Evolutionary conservation across 2,113 vertebrate genomes (phyloP).

Genomic region (Seriola dumerili): DNA sequence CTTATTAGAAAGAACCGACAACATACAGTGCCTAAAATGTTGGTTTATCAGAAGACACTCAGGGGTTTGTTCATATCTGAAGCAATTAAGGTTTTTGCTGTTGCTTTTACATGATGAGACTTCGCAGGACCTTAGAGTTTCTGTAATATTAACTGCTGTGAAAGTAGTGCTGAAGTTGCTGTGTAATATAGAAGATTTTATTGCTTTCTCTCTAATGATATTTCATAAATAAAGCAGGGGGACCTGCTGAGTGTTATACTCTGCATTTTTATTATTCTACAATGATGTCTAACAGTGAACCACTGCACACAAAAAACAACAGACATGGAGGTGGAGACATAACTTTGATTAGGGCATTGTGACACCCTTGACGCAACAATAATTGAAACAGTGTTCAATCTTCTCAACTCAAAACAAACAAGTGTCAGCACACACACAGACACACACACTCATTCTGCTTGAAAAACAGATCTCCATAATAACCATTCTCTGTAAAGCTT

Average conservation of each 20-base stretch:
- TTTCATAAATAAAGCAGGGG: slow-evolving; percentile 43
- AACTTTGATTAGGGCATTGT: slow-evolving; percentile 32
- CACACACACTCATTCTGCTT: slow-evolving; percentile 16
- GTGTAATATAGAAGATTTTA: slow-evolving; percentile 40
- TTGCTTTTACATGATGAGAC: slow-evolving; percentile 12
- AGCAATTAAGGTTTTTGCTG: slow-evolving; percentile 3
- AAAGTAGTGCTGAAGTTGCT: neutral
- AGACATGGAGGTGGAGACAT: slow-evolving; percentile 3
- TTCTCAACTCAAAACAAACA: slow-evolving; percentile 35
- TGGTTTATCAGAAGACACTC: slow-evolving; percentile 4
- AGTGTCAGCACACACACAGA: neutral
- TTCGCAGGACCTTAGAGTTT: neutral
- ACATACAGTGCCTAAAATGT: neutral
- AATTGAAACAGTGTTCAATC: slow-evolving; percentile 38
- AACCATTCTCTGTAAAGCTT: slow-evolving; percentile 27
- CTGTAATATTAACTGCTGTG: neutral
- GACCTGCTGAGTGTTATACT: slow-evolving; percentile 15
- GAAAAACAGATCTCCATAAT: slow-evolving; percentile 10
- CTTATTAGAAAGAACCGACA: slow-evolving; percentile 1
- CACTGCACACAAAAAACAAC: slow-evolving; percentile 7
- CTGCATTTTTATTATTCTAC: slow-evolving; percentile 40
- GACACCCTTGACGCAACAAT: slow-evolving; percentile 11
- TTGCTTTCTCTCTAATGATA: slow-evolving; percentile 49
- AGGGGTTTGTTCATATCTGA: neutral
- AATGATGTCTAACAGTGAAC: slow-evolving; percentile 2